phyloP scores from a whole-genome alignment of 53 echinoderm and acorn worm species.

The Arbacia lixula region DNA sequence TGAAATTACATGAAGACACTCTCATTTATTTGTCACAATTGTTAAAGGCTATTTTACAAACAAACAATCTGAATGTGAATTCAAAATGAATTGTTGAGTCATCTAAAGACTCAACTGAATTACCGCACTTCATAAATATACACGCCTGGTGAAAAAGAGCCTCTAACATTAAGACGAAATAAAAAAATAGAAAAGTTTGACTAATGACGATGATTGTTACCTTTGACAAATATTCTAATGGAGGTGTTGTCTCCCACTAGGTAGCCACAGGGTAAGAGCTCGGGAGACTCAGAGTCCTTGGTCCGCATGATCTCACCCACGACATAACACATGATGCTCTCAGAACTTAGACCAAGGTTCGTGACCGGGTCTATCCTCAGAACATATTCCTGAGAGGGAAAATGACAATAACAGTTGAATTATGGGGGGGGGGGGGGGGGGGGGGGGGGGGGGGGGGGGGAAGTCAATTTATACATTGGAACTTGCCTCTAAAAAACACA shows the following conservation, averaged over 20 bases:
- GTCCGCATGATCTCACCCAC: slow-evolving; percentile 96
- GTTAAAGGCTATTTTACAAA: too few species aligned
- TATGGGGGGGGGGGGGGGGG: background rate
- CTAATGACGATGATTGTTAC: too few species aligned
- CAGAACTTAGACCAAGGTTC: slow-evolving; percentile 94
- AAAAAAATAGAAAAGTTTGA: background rate
- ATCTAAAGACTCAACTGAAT: too few species aligned
- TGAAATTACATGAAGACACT: too few species aligned
- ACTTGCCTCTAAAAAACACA: too few species aligned
- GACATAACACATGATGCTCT: slow-evolving; percentile 87
- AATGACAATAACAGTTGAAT: background rate
- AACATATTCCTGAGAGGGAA: slow-evolving; percentile 84
- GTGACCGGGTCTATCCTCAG: slow-evolving; percentile 98
- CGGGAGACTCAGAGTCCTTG: slow-evolving; percentile 90
- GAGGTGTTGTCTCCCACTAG: slow-evolving; percentile 95
- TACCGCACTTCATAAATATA: too few species aligned
- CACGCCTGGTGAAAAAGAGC: too few species aligned
- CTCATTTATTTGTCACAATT: too few species aligned
- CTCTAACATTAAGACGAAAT: background rate
- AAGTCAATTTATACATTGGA: too few species aligned
- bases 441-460: background rate
- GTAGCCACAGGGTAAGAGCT: slow-evolving; percentile 95
- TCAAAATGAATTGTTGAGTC: too few species aligned
- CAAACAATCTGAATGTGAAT: too few species aligned
- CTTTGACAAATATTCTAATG: slow-evolving; percentile 92